Conservation (phyloP, 2,113 vertebrate species). For the Albula glossodonta region DNA sequence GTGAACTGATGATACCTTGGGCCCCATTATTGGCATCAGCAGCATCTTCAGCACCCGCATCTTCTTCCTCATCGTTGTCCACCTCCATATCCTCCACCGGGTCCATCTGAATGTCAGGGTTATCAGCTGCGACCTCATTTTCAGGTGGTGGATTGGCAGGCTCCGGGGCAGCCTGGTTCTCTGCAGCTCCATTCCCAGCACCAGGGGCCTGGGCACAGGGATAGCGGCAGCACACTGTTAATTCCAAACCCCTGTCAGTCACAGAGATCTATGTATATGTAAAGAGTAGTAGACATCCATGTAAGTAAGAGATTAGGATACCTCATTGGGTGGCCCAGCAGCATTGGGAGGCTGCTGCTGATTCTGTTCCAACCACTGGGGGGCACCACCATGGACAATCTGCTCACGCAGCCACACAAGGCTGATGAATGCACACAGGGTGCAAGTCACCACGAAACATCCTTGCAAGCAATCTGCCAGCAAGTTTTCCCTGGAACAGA, state of each 20-base stretch:
- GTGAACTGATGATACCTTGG: constrained; percentile 70
- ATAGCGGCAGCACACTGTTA: constrained; percentile 9
- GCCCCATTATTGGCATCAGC: constrained; percentile 88
- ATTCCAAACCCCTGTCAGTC: constrained; percentile 58
- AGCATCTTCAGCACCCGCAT: constrained; percentile 86
- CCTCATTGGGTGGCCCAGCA: constrained; percentile 83
- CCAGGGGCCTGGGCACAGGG: constrained; percentile 66
- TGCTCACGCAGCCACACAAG: constrained; percentile 97
- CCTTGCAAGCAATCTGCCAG: constrained; percentile 95
- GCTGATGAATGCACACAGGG: constrained; percentile 94
- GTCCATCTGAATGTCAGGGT: constrained; percentile 82
- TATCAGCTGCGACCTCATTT: constrained; percentile 83
- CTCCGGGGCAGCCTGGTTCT: constrained; percentile 74
- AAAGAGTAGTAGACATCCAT: not conserved
- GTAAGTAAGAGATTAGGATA: constrained; percentile 41
- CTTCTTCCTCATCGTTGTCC: constrained; percentile 86
- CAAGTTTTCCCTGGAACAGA: constrained; percentile 81
- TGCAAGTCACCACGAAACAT: constrained; percentile 96
- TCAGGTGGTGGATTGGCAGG: constrained; percentile 79
- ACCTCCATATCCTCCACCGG: constrained; percentile 77
- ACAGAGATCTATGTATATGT: not conserved
- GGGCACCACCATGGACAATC: constrained; percentile 92
- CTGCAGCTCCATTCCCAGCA: constrained; percentile 74
- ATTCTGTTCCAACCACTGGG: constrained; percentile 92
- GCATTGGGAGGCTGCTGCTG: constrained; percentile 81